These are phyloP conservation scores for Epistrophe grossulariae DNA, from an alignment of 2,888 invertebrate species.

Conservation along the genomic window DNA sequence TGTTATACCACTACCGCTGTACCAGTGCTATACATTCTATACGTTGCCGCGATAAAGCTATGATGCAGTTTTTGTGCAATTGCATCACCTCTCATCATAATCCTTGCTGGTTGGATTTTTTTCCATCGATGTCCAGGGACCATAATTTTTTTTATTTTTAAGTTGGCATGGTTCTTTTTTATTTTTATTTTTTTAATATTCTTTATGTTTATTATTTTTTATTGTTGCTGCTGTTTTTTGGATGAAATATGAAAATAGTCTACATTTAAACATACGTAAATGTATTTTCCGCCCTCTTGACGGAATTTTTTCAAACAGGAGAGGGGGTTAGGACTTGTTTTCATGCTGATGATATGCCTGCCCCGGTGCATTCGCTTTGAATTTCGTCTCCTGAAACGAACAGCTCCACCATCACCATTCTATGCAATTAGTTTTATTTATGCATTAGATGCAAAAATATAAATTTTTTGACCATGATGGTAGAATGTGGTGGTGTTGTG, in stretches of 20 bases:
- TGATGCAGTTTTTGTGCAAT: slow-evolving; percentile 74
- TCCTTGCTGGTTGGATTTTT: slow-evolving; percentile 29
- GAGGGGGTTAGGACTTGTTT: background rate
- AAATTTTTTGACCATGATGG: slow-evolving; percentile 68
- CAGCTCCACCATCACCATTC: slow-evolving; percentile 56
- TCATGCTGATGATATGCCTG: background rate
- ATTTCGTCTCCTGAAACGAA: slow-evolving; percentile 40
- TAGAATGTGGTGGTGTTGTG: slow-evolving; percentile 6
- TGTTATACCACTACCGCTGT: background rate
- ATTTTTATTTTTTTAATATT: slow-evolving; percentile 66
- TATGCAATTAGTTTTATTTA: slow-evolving; percentile 76
- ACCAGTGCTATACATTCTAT: background rate
- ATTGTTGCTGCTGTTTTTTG: slow-evolving; percentile 43
- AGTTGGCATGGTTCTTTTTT: slow-evolving; percentile 36
- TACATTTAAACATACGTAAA: slow-evolving; percentile 72
- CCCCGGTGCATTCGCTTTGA: slow-evolving; percentile 55
- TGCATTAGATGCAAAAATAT: slow-evolving; percentile 76
- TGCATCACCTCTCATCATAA: slow-evolving; percentile 74
- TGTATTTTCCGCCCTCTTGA: slow-evolving; percentile 27
- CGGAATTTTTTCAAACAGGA: background rate
- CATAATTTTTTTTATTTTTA: slow-evolving; percentile 28
- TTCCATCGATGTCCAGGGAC: slow-evolving; percentile 68
- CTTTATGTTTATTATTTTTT: slow-evolving; percentile 41
- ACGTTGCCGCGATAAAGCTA: slow-evolving; percentile 46
- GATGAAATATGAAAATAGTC: slow-evolving; percentile 73